Conservation (phyloP, 2,797 vertebrate species). For the Gorsachius magnificus region DNA sequence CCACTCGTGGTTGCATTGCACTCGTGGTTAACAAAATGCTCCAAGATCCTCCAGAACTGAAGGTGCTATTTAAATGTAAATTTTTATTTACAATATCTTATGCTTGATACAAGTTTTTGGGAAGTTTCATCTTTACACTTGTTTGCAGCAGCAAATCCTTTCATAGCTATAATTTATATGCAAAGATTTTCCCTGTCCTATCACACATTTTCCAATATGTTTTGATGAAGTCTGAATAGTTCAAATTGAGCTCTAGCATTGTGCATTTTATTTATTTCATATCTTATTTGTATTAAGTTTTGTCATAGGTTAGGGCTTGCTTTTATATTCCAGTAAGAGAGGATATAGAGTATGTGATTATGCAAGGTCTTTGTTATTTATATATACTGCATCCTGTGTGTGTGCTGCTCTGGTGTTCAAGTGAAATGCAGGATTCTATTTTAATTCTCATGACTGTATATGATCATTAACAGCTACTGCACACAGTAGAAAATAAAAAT, state of each 20-base stretch:
- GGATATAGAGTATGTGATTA: slow-evolving; percentile 64
- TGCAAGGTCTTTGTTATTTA: slow-evolving; percentile 73
- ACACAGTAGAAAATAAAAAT: slow-evolving; percentile 46
- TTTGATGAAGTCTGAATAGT: slow-evolving; percentile 70
- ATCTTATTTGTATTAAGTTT: slow-evolving; percentile 70
- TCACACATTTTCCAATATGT: slow-evolving; percentile 63
- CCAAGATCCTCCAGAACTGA: not conserved
- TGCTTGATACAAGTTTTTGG: slow-evolving; percentile 53
- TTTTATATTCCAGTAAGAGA: slow-evolving; percentile 67
- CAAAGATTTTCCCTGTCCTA: slow-evolving; percentile 68
- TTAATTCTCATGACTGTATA: slow-evolving; percentile 60
- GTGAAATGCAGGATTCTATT: slow-evolving; percentile 57
- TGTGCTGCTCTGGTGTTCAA: slow-evolving; percentile 31
- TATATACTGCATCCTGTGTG: slow-evolving; percentile 60
- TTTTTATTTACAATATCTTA: slow-evolving; percentile 69
- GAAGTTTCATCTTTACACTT: slow-evolving; percentile 64
- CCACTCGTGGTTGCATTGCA: not conserved
- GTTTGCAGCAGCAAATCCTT: slow-evolving; percentile 70
- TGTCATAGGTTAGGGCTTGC: slow-evolving; percentile 65
- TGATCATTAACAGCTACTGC: slow-evolving; percentile 67
- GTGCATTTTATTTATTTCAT: slow-evolving; percentile 70
- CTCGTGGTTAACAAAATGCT: slow-evolving; percentile 6
- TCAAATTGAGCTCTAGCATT: slow-evolving; percentile 65
- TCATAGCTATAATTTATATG: slow-evolving; percentile 72
- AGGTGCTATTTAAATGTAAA: slow-evolving; percentile 71